Conservation (phyloP, 2,888 invertebrate genomes). For the Cephalotes varians region DNA sequence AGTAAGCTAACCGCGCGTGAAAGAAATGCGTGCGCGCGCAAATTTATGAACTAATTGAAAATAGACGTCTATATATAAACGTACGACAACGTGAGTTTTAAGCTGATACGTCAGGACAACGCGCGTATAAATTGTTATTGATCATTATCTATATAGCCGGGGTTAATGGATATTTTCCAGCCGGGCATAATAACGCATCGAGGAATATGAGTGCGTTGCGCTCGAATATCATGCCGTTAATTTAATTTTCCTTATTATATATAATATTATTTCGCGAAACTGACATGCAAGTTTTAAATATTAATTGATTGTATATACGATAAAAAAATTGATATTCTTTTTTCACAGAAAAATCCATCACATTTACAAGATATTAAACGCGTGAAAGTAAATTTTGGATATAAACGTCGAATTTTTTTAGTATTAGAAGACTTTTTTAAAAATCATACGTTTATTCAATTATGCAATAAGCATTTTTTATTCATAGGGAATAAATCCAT, state of each 20-base stretch:
- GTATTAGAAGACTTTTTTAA: not conserved
- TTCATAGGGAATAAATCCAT: not conserved
- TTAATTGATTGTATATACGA: conserved; percentile 15
- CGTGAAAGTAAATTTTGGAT: not conserved
- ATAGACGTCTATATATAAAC: conserved; percentile 39
- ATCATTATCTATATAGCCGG: conserved; percentile 47
- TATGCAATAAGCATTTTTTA: not conserved
- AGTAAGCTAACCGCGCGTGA: not conserved
- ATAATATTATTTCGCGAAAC: conserved; percentile 29
- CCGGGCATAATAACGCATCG: conserved; percentile 31
- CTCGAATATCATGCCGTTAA: conserved; percentile 34
- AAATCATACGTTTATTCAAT: not conserved
- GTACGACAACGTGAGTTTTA: conserved; percentile 42
- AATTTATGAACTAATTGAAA: conserved; percentile 49
- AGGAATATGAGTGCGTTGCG: conserved; percentile 25
- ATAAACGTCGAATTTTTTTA: not conserved
- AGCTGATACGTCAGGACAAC: conserved; percentile 46
- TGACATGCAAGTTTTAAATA: conserved; percentile 28
- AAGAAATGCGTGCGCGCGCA: not conserved
- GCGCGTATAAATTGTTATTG: conserved; percentile 49
- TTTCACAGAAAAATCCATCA: not conserved
- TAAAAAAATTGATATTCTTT: conserved; percentile 12
- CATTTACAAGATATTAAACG: not conserved
- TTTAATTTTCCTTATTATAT: conserved; percentile 31
- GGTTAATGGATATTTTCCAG: conserved; percentile 54